Evolutionary conservation across 2,888 invertebrate species (phyloP).

Genomic region (Amblyteles armatorius): DNA sequence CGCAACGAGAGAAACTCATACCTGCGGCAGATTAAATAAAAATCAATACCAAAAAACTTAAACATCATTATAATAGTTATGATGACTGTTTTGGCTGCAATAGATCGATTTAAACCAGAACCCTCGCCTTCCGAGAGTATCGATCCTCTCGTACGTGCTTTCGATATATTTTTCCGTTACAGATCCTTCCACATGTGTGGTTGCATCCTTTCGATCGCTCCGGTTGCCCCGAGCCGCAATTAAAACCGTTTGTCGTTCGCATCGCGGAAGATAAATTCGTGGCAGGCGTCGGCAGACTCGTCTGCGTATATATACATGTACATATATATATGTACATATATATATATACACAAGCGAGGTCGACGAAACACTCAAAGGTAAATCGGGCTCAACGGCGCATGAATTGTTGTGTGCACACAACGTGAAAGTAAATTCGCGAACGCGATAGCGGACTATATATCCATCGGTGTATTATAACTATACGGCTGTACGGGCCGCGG

Average conservation of each 20-base stretch:
- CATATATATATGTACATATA: not conserved
- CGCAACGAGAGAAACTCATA: not conserved
- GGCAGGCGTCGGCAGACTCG: slow-evolving; percentile 53
- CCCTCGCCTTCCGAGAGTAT: slow-evolving; percentile 5
- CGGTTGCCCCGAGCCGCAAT: slow-evolving; percentile 76
- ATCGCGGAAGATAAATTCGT: slow-evolving; percentile 77
- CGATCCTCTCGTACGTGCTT: slow-evolving; percentile 1
- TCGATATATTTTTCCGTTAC: slow-evolving; percentile 30
- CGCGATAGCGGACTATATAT: slow-evolving; percentile 13
- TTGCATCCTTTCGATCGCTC: slow-evolving; percentile 30
- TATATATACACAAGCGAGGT: slow-evolving; percentile 2
- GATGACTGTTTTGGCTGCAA: not conserved
- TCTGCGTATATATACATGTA: not conserved
- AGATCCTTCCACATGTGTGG: slow-evolving; percentile 37
- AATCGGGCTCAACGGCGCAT: slow-evolving; percentile 37
- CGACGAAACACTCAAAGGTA: slow-evolving; percentile 43
- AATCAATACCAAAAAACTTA: not conserved
- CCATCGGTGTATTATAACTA: slow-evolving; percentile 9
- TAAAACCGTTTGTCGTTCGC: slow-evolving; percentile 80
- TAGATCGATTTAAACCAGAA: not conserved
- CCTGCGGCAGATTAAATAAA: slow-evolving; percentile 4
- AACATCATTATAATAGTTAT: not conserved
- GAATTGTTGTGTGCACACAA: slow-evolving; percentile 49
- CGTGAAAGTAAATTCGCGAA: slow-evolving; percentile 51
- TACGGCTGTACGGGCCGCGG: slow-evolving; percentile 17